A percentile compares a stretch with the other conserved stretches of the same genome.
Evolutionary conservation across 2,888 invertebrate genomes (phyloP).

Genomic region (Nemotelus pantherinus): DNA sequence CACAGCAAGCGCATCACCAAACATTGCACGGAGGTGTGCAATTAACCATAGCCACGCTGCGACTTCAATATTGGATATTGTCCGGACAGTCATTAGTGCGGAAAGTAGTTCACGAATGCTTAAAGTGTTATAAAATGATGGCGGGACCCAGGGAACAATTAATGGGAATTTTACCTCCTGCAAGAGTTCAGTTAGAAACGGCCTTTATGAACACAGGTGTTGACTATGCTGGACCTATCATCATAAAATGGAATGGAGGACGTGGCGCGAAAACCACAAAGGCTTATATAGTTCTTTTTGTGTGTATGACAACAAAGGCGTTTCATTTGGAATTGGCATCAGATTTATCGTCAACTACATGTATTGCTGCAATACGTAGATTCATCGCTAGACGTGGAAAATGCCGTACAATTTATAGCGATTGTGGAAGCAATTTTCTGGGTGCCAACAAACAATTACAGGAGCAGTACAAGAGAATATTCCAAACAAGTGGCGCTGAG

Average conservation of each 20-base stretch:
- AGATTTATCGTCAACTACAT: too few species aligned
- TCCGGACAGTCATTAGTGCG: too few species aligned
- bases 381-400: background rate
- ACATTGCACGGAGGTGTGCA: background rate
- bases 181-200: background rate
- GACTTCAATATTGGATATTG: too few species aligned
- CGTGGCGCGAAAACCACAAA: constrained; percentile 43
- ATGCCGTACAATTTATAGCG: background rate
- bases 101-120: background rate
- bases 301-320: constrained; percentile 46
- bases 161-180: background rate
- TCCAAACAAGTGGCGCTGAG: too few species aligned
- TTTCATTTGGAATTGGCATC: too few species aligned
- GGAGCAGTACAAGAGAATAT: too few species aligned
- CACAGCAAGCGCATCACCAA: background rate
- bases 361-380: too few species aligned
- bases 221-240: constrained; percentile 14
- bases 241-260: background rate
- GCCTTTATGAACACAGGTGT: background rate
- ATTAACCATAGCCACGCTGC: too few species aligned
- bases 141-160: background rate
- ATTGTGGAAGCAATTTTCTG: background rate
- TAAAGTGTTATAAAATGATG: background rate
- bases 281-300: background rate
- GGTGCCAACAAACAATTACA: background rate